phyloP scores from a whole-genome alignment of 2,113 vertebrate genomes.

The Craseonycteris thonglongyai region DNA sequence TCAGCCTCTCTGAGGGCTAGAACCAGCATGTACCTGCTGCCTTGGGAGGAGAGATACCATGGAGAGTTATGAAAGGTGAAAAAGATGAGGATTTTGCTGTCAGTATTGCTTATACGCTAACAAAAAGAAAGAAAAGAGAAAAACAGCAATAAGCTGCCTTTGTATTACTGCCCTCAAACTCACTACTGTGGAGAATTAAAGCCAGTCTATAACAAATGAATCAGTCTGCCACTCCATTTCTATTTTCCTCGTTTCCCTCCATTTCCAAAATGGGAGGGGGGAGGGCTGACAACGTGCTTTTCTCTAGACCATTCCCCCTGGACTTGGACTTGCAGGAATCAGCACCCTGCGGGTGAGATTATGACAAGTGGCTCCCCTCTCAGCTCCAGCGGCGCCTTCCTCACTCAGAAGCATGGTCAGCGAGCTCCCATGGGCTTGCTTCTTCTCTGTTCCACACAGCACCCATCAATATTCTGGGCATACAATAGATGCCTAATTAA shows the following conservation, averaged over 20 bases:
- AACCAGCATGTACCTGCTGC: neutral
- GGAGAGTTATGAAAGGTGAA: neutral
- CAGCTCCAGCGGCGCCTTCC: neutral
- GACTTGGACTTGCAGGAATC: neutral
- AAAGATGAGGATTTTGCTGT: neutral
- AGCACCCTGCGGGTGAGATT: neutral
- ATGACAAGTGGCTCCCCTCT: neutral
- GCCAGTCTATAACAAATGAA: neutral
- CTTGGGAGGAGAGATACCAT: neutral
- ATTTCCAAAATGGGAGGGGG: neutral
- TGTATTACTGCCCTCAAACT: neutral
- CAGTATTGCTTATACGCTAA: neutral
- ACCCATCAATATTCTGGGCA: neutral
- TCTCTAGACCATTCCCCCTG: neutral
- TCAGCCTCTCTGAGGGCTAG: neutral
- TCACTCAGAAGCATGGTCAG: neutral
- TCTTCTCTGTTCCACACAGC: neutral
- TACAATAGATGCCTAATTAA: neutral
- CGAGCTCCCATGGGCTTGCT: neutral
- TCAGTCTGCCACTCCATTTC: neutral
- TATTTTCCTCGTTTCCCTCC: neutral
- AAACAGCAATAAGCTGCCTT: neutral
- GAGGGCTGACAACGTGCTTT: neutral
- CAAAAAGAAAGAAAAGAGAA: neutral
- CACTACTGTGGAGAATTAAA: neutral